Conservation (phyloP, 2,113 vertebrate species). For the Neofelis nebulosa region DNA sequence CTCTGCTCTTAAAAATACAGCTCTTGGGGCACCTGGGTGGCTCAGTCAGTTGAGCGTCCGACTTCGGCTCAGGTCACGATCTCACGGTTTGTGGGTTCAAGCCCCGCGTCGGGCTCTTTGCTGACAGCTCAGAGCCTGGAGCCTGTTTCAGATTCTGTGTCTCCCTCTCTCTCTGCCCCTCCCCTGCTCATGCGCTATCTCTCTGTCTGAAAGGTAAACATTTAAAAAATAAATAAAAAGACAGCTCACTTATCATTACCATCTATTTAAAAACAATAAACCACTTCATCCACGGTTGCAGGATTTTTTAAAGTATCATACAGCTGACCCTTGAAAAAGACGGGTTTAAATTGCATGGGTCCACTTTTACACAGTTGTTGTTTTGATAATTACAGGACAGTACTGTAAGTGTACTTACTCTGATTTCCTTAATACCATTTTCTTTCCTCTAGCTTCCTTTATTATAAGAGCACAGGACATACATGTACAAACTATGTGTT, state of each 20-base stretch:
- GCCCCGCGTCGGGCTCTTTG: too few relatives aligned
- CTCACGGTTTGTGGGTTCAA: too few relatives aligned
- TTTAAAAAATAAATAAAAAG: not conserved
- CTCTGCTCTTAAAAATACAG: not conserved
- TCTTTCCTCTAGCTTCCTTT: not conserved
- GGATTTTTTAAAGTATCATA: not conserved
- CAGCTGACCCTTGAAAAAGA: not conserved
- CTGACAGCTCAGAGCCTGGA: too few relatives aligned
- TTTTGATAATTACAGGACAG: not conserved
- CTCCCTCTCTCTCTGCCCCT: too few relatives aligned
- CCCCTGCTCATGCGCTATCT: too few relatives aligned
- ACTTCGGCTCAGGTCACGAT: too few relatives aligned
- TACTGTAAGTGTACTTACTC: not conserved
- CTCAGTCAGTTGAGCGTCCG: too few relatives aligned
- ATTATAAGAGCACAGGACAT: rapidly evolving
- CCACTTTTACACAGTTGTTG: too few relatives aligned
- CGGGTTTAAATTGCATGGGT: not conserved
- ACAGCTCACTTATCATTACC: not conserved
- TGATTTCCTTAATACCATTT: not conserved
- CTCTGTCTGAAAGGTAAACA: too few relatives aligned
- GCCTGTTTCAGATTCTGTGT: too few relatives aligned
- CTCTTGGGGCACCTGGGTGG: too few relatives aligned
- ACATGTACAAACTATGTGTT: not conserved
- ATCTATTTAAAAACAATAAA: not conserved
- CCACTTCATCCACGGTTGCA: not conserved